Percentiles rank a stretch among this genome's conserved stretches.
phyloP scores from a whole-genome alignment of 1,140 invertebrate genomes.

The Dryas iulia region DNA sequence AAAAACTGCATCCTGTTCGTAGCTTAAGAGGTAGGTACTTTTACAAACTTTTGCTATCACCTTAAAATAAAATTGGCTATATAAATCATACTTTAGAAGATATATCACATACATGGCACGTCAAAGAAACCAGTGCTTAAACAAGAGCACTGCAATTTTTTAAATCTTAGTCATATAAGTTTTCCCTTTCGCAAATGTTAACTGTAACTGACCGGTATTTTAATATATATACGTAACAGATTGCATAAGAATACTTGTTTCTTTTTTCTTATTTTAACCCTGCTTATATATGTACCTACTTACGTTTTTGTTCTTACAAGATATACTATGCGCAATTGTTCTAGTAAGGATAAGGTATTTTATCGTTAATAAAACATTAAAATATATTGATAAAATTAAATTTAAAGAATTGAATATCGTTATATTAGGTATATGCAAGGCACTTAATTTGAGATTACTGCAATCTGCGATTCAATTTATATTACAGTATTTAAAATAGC shows the following conservation, averaged over 20 bases:
- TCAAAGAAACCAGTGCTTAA: background rate
- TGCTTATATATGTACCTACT: background rate
- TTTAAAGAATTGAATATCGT: too few relatives aligned
- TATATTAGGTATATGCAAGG: background rate
- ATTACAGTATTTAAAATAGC: too few relatives aligned
- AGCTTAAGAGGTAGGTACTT: too few relatives aligned
- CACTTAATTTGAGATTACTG: background rate
- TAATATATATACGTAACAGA: slow-evolving; percentile 12
- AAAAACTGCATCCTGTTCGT: background rate
- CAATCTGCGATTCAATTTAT: too few relatives aligned
- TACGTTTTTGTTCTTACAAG: background rate
- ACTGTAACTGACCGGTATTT: slow-evolving; percentile 21
- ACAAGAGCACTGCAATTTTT: background rate
- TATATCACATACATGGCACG: too few relatives aligned
- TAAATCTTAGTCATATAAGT: background rate
- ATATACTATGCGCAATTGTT: too few relatives aligned
- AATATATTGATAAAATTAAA: too few relatives aligned
- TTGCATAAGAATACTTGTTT: slow-evolving; percentile 10
- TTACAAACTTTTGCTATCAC: too few relatives aligned
- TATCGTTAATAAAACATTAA: too few relatives aligned
- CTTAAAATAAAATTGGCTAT: background rate
- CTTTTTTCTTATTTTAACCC: background rate
- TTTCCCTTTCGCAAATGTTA: slow-evolving; percentile 8
- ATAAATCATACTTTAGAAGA: too few relatives aligned
- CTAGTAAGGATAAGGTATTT: too few relatives aligned